Base-by-base conservation (phyloP, 2,797 vertebrate species). In the Cephalopachus bancanus region DNA sequence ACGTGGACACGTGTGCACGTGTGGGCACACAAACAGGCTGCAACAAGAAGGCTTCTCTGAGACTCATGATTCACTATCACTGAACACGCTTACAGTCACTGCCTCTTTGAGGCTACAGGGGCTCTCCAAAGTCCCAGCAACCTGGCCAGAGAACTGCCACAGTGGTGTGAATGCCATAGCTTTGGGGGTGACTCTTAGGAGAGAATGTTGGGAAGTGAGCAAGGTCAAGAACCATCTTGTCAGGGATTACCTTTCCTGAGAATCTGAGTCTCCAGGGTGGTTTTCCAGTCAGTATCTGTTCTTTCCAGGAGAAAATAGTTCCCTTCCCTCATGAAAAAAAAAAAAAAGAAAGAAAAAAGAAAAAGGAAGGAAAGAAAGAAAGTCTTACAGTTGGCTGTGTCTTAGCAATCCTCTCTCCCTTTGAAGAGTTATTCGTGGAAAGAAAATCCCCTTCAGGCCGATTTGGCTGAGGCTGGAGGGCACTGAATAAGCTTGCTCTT, bases 391-490 rank as follows among this genome's bases (percentile, higher is more conserved):
- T 83, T 79, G 88, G 69, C 84, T 92, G 76, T 51, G 87, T 59
- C 57, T 85, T 84, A 94, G 88, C 88, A 79, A 86, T 93, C 17
- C 59, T 81, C 91, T 92, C 60, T 92, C 91, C 74, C 72, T 95
- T 93, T 93, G 83, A 98, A 96, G 96, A 94, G 93, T 94, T 93
- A 93, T 88, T 91, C 1, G 3, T 37, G 93, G 91, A 96, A 96
- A 6, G 65, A 96, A 96, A 96, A 92, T 96, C 80, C 90, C 89
- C 96, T 92, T 83, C 92, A 83, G 92, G 93, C 69, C 0, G 1
- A 93, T 88, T 87, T 96, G 83, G 93, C 69, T 6, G 37, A 80
- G 78, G 95, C 89, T 71, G 37, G 67, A 87, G 92, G 85, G 64
- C 76, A 78, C 51, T 60, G 62, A 75, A 55, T 59, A 55, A 87